These are phyloP conservation scores for Cygnus olor DNA, from an alignment of 2,797 vertebrate species.

Conservation along the genomic window DNA sequence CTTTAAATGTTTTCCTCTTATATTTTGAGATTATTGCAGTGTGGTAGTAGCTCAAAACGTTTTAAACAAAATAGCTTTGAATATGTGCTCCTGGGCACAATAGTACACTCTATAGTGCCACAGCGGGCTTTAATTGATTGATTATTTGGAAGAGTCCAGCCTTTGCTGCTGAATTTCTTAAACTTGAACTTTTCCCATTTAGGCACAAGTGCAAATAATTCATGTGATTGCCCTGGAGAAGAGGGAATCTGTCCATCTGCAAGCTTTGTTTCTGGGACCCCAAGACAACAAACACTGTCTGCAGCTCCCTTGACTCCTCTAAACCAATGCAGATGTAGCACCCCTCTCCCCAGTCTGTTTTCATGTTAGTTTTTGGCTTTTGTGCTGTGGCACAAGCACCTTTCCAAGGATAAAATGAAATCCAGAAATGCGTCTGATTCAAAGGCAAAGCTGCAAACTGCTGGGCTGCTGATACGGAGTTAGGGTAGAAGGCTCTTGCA, in stretches of 20 bases:
- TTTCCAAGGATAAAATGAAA: constrained; percentile 23
- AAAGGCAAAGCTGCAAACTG: not conserved
- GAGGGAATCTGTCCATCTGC: not conserved
- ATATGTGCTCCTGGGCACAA: not conserved
- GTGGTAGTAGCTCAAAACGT: not conserved
- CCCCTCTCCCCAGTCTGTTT: not conserved
- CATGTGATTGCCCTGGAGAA: not conserved
- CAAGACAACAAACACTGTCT: not conserved
- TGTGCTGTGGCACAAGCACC: constrained; percentile 3
- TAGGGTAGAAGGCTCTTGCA: not conserved
- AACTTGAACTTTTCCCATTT: not conserved
- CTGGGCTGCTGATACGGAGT: not conserved
- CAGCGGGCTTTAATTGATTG: not conserved
- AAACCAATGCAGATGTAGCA: not conserved
- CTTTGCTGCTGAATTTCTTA: not conserved
- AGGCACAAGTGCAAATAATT: not conserved
- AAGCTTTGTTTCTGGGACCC: constrained; percentile 19
- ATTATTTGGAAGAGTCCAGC: not conserved
- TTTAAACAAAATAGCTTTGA: not conserved
- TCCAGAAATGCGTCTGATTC: not conserved
- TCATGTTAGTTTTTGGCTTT: not conserved
- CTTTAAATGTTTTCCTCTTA: not conserved
- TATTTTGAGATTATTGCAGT: not conserved
- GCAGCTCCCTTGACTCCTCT: not conserved
- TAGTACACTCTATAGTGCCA: not conserved